phyloP scores from a whole-genome alignment of 2,888 invertebrate genomes.

The Phasia obesa region DNA sequence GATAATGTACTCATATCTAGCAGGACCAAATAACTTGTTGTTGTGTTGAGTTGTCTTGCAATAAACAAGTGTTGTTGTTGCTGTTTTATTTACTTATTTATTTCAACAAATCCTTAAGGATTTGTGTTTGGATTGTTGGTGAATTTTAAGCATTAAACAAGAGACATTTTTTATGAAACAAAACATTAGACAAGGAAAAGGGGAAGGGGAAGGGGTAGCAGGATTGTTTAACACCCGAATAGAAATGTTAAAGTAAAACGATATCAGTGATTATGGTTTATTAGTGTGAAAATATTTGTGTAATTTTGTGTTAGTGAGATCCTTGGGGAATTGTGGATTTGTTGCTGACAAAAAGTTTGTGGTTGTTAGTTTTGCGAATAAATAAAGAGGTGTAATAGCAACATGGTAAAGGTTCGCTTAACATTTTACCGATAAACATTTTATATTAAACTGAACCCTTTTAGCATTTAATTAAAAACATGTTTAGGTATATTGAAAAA shows the following conservation, averaged over 20 bases:
- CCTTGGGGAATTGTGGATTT: constrained; percentile 46
- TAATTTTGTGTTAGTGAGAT: constrained; percentile 72
- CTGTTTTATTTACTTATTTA: constrained; percentile 58
- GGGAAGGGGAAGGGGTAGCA: neutral
- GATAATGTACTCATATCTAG: neutral
- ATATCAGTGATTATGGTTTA: constrained; percentile 74
- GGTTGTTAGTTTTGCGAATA: constrained; percentile 5
- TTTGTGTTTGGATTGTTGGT: constrained; percentile 37
- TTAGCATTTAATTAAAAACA: too few relatives aligned
- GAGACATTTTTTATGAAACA: constrained; percentile 14
- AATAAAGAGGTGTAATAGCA: neutral
- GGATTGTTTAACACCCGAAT: constrained; percentile 12
- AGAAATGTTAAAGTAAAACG: constrained; percentile 50
- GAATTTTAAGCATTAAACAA: constrained; percentile 39
- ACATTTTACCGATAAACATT: neutral
- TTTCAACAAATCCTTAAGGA: constrained; percentile 64
- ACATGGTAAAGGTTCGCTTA: neutral
- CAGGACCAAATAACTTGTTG: constrained; percentile 27
- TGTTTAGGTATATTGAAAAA: too few relatives aligned
- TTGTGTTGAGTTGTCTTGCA: constrained; percentile 34
- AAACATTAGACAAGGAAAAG: neutral
- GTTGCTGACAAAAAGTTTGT: constrained; percentile 8
- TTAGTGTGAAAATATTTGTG: constrained; percentile 79
- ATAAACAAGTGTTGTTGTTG: constrained; percentile 65
- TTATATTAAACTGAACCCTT: neutral